Percentiles rank a stretch among this genome's conserved stretches.
Conservation (phyloP, 2,113 vertebrate genomes). For the Sakesphorus luctuosus region DNA sequence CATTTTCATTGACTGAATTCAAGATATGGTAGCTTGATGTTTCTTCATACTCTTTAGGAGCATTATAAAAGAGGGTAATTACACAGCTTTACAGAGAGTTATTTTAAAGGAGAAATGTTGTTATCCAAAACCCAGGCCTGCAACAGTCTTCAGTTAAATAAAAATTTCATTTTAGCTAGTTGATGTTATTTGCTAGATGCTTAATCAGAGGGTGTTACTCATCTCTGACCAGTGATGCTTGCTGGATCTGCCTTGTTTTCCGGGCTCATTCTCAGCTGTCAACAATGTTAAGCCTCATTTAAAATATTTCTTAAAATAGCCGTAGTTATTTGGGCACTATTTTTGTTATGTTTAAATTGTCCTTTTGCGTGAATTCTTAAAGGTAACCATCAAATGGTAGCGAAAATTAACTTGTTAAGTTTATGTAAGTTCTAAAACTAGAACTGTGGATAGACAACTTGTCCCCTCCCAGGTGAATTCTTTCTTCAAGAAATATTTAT, state of each 20-base stretch:
- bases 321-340: background rate
- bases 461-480: background rate
- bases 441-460: rapidly evolving
- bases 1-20: background rate
- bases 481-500: background rate
- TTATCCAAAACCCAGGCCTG: background rate
- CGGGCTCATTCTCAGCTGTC: background rate
- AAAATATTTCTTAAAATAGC: background rate
- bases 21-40: background rate
- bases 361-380: background rate
- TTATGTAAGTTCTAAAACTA: background rate
- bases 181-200: background rate
- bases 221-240: background rate
- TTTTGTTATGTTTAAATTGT: background rate
- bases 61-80: background rate
- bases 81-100: background rate
- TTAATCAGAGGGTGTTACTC: background rate
- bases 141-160: background rate
- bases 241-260: background rate
- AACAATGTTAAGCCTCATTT: background rate
- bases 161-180: background rate
- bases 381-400: background rate
- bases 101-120: background rate
- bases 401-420: background rate
- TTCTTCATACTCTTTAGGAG: background rate